phyloP scores from a whole-genome alignment of 2,113 vertebrate genomes.

The Jacana jacana region DNA sequence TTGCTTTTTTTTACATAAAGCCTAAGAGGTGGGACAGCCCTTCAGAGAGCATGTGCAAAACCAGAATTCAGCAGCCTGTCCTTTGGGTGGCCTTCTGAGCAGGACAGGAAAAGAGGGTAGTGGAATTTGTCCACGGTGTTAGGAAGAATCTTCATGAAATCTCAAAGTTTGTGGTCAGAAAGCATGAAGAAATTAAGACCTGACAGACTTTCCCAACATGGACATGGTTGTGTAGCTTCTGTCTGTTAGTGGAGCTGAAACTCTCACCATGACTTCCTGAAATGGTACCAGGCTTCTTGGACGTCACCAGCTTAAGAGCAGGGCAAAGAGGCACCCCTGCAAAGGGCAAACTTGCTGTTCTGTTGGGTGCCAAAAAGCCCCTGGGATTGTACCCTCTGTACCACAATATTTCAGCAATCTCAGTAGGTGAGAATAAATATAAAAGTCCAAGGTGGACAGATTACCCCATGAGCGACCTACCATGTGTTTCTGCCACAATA shows the following conservation, averaged over 20 bases:
- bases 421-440: not conserved
- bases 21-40: not conserved
- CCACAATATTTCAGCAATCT: not conserved
- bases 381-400: not conserved
- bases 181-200: not conserved
- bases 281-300: not conserved
- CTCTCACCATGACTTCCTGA: not conserved
- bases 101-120: not conserved
- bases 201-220: accelerated
- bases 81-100: not conserved
- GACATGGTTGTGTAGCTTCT: not conserved
- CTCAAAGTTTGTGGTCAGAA: not conserved
- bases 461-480: not conserved
- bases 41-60: not conserved
- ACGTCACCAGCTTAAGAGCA: not conserved
- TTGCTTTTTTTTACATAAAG: not conserved
- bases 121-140: not conserved
- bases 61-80: not conserved
- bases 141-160: not conserved
- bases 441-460: not conserved
- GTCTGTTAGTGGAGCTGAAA: not conserved
- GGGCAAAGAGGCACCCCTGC: not conserved
- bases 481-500: not conserved
- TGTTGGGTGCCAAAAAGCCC: not conserved
- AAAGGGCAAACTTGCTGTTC: not conserved